Conservation (phyloP, 2,888 invertebrate species). For the Strigamia maritima region DNA sequence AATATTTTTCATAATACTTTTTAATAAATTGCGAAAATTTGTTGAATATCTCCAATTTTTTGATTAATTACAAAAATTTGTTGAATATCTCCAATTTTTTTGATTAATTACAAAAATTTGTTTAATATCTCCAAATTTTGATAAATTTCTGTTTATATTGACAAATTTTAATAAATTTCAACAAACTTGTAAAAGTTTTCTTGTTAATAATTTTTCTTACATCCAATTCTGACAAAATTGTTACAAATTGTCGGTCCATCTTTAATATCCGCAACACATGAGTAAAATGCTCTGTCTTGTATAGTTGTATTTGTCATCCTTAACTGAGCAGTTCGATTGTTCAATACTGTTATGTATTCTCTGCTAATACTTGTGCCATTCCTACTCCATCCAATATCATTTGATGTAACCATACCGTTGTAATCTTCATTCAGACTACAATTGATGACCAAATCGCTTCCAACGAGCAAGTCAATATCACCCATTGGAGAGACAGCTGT, state of each 20-base stretch:
- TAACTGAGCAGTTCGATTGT: slow-evolving; percentile 37
- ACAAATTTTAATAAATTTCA: background rate
- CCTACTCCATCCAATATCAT: slow-evolving; percentile 33
- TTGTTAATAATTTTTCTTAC: slow-evolving; percentile 22
- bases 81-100: background rate
- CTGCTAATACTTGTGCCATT: background rate
- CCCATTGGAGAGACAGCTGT: slow-evolving; percentile 58
- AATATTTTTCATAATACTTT: no score
- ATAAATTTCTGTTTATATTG: no score
- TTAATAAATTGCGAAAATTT: background rate
- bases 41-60: background rate
- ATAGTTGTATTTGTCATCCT: background rate
- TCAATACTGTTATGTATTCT: background rate
- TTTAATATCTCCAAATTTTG: no score
- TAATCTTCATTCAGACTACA: slow-evolving; percentile 58
- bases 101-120: no score
- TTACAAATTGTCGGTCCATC: slow-evolving; percentile 22
- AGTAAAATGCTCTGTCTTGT: slow-evolving; percentile 34
- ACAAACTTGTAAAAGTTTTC: no score
- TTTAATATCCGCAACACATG: background rate
- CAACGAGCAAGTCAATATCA: slow-evolving; percentile 60
- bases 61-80: background rate
- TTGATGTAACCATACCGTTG: background rate
- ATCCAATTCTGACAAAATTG: slow-evolving; percentile 35
- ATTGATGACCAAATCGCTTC: slow-evolving; percentile 62